Conservation (phyloP, 2,888 invertebrate genomes). For the Dasysyrphus tricinctus region DNA sequence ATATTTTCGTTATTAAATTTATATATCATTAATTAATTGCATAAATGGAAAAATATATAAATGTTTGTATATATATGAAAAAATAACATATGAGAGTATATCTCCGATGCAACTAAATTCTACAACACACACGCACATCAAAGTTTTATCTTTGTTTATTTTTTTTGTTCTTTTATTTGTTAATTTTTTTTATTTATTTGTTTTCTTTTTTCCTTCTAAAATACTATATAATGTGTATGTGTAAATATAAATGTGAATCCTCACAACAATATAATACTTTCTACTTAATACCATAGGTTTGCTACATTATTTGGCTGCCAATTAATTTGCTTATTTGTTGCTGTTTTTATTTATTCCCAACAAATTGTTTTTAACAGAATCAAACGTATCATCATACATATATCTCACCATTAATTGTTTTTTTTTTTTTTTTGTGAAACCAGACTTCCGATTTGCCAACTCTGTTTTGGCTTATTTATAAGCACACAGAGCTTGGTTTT, state of each 20-base stretch:
- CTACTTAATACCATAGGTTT: conserved; percentile 75
- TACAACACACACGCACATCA: conserved; percentile 66
- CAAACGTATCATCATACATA: conserved; percentile 13
- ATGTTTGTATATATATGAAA: conserved; percentile 52
- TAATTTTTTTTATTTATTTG: neutral
- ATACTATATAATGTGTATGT: conserved; percentile 46
- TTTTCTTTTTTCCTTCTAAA: conserved; percentile 19
- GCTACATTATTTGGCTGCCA: conserved; percentile 70
- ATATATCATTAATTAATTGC: conserved; percentile 29
- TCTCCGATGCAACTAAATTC: conserved; percentile 62
- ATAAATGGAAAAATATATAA: conserved; percentile 61
- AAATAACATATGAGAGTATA: conserved; percentile 39
- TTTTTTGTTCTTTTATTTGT: conserved; percentile 7
- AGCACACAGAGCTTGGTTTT: conserved; percentile 30
- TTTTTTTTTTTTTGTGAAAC: conserved; percentile 60
- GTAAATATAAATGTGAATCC: conserved; percentile 66
- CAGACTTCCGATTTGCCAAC: conserved; percentile 55
- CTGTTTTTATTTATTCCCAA: conserved; percentile 28
- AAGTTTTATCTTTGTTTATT: conserved; percentile 26
- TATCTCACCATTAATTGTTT: conserved; percentile 42
- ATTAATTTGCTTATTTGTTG: conserved; percentile 50
- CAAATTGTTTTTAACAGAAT: conserved; percentile 55
- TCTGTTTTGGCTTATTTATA: conserved; percentile 13
- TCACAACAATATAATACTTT: conserved; percentile 74
- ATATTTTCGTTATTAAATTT: conserved; percentile 24